A percentile compares a stretch with the other conserved stretches of the same genome.
Evolutionary conservation across 2,888 invertebrate genomes (phyloP).

Genomic region (Diploptera punctata): DNA sequence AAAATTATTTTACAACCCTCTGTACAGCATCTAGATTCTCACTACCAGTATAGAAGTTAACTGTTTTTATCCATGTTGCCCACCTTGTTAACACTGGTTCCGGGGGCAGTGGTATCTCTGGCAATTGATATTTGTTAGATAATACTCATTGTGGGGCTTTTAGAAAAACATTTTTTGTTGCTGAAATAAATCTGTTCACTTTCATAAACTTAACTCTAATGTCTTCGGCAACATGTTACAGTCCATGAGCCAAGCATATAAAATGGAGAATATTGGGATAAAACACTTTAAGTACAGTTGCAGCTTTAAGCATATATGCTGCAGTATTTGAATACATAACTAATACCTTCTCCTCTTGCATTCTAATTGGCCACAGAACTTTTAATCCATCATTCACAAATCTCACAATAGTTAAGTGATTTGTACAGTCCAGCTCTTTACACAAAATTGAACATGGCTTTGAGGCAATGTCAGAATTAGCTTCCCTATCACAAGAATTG

Average conservation of each 20-base stretch:
- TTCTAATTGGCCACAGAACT: neutral
- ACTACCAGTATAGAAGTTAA: neutral
- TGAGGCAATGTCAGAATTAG: too few species aligned
- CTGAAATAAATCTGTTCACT: neutral
- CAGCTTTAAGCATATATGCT: neutral
- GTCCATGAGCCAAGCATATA: too few species aligned
- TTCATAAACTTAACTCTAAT: neutral
- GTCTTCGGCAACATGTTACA: too few species aligned
- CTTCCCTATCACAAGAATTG: too few species aligned
- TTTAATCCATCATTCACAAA: too few species aligned
- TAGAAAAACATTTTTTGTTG: neutral
- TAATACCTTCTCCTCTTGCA: neutral
- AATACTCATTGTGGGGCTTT: too few species aligned
- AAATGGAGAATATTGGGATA: neutral
- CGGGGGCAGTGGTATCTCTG: too few species aligned
- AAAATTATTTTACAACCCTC: neutral
- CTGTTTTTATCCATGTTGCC: too few species aligned
- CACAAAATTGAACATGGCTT: neutral
- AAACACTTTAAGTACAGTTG: neutral
- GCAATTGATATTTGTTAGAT: too few species aligned
- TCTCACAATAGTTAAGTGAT: too few species aligned
- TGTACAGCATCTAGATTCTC: neutral
- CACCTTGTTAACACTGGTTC: too few species aligned
- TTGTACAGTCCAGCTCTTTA: too few species aligned
- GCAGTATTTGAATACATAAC: neutral